Base-by-base conservation (phyloP, 2,888 invertebrate genomes). In the Panorpa germanica region DNA sequence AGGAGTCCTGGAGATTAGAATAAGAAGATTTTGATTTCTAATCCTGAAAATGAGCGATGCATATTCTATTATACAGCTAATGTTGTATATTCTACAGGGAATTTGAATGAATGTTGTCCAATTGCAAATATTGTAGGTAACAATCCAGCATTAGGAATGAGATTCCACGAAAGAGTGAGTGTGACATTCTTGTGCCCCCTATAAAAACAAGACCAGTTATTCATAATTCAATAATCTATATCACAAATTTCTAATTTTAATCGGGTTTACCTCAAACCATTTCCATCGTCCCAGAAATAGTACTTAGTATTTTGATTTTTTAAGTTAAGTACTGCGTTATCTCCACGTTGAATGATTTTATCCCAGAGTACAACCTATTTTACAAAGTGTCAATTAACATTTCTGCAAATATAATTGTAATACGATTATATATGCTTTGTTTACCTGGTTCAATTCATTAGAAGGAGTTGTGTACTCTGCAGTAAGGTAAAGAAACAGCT, bases 221-320 rank as follows among this genome's bases (percentile, higher is more conserved):
- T 20, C 15, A 29, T 10, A 31, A 25, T 18, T n/a, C n/a, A 32
- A 16, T 34, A 35, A 29, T 12, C 14, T 10, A 25, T 23, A 31
- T 21, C 30, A 11, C 35, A 28, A 10, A 8, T 18, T n/a, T n/a
- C 11, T 17, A 13, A 8, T 25, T 26, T 38, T 6, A 7, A 5
- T 15, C 35, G 28, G 37, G 56, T 65, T 66, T 63, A 88, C 83
- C 72, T 83, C 29, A 98, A 65, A 42, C 95, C 93, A 56, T 86
- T 86, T 35, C 96, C 96, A 62, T 96, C 96, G 64, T 98, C 98
- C 86, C 93, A 91, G 61, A 98, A 98, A 50, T 96, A 98, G 59
- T 98, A 98, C 50, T 98, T 96, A 3, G 91, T 86, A 53, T 93
- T 86, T 67, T 88, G 77, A 46, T 85, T 88, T 50, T 85, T 83